phyloP scores from a whole-genome alignment of 2,797 vertebrate genomes.

The Phataginus tetradactyla region DNA sequence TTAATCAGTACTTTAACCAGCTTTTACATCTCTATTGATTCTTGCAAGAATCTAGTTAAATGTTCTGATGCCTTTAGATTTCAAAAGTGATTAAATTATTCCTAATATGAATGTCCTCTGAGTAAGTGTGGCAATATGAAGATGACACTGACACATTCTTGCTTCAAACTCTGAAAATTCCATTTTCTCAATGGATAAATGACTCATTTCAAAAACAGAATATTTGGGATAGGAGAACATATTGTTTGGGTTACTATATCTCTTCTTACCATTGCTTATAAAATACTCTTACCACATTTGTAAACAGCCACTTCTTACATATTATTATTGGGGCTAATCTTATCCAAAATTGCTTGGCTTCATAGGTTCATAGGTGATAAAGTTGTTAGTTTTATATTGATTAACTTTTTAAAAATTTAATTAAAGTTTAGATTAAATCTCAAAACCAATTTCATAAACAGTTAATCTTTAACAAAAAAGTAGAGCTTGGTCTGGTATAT shows the following conservation, averaged over 20 bases:
- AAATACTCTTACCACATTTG: background rate
- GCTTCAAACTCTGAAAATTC: background rate
- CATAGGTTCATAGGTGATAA: background rate
- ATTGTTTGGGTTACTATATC: background rate
- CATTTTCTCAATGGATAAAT: background rate
- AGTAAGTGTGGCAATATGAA: background rate
- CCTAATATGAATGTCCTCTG: background rate
- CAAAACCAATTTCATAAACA: background rate
- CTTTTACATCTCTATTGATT: background rate
- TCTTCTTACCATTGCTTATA: slow-evolving; percentile 36
- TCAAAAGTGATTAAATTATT: slow-evolving; percentile 38
- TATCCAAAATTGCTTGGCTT: slow-evolving; percentile 31
- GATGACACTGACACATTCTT: background rate
- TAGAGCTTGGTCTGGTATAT: background rate
- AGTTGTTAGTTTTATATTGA: background rate
- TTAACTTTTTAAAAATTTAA: no score
- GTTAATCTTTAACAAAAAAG: background rate
- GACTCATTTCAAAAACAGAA: background rate
- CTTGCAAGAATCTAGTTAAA: background rate
- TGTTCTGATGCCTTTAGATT: slow-evolving; percentile 12
- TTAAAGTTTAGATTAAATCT: background rate
- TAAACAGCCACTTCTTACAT: background rate
- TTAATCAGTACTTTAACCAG: background rate
- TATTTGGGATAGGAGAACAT: background rate
- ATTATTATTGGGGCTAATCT: slow-evolving; percentile 9